Conservation (phyloP, 2,888 invertebrate species). For the Athalia circularis region DNA sequence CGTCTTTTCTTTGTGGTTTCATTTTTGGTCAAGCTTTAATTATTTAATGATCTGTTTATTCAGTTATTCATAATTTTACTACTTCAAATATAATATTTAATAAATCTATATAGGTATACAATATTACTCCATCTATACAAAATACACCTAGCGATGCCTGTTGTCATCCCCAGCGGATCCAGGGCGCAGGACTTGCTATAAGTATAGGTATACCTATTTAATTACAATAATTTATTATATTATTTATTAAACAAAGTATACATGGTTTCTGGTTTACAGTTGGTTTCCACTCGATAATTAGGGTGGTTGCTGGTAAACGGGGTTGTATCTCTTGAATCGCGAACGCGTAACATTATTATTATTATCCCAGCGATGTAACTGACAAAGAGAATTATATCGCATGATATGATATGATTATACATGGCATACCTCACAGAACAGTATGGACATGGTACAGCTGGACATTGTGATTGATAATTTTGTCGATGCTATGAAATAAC, state of each 20-base stretch:
- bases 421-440: too few species aligned
- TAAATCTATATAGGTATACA: neutral
- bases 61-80: neutral
- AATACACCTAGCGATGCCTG: slow-evolving; percentile 31
- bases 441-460: too few species aligned
- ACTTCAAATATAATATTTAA: neutral
- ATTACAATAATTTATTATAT: neutral
- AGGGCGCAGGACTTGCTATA: neutral
- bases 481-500: too few species aligned
- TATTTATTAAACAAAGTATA: slow-evolving; percentile 1
- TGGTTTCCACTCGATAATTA: too few species aligned
- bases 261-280: neutral
- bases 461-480: too few species aligned
- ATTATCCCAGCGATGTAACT: too few species aligned
- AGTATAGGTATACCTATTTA: neutral
- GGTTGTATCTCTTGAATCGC: too few species aligned
- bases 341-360: too few species aligned
- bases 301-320: too few species aligned
- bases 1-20: neutral
- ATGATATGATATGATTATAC: too few species aligned
- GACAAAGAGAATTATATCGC: too few species aligned
- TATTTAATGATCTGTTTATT: neutral
- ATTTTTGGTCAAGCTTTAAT: slow-evolving; percentile 22
- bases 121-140: slow-evolving; percentile 41
- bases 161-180: neutral